phyloP scores from a whole-genome alignment of 1,140 invertebrate species.

The Lepidotrigona ventralis region DNA sequence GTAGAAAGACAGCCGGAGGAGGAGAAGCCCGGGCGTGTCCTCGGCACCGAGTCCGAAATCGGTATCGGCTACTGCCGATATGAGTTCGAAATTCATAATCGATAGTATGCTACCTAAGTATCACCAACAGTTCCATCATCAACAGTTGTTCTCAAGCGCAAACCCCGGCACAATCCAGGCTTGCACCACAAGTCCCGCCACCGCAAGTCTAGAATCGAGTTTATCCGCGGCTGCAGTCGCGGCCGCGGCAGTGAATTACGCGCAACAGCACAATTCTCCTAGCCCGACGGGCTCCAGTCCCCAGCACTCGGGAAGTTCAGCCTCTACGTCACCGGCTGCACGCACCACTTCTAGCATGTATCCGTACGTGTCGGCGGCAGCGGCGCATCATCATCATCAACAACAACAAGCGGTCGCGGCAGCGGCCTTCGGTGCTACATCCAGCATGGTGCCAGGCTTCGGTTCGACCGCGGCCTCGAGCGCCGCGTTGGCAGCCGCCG shows the following conservation, averaged over 20 bases:
- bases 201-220: slow-evolving; percentile 79
- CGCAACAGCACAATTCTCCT: slow-evolving; percentile 75
- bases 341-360: slow-evolving; percentile 83
- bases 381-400: slow-evolving; percentile 86
- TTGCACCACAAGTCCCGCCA: slow-evolving; percentile 81
- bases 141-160: slow-evolving; percentile 82
- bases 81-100: slow-evolving; percentile 98
- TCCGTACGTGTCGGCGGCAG: slow-evolving; percentile 85
- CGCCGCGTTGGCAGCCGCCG: slow-evolving; percentile 83
- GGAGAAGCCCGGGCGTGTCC: slow-evolving; percentile 59
- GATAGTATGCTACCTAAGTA: slow-evolving; percentile 98
- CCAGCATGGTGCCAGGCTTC: slow-evolving; percentile 86
- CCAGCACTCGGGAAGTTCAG: slow-evolving; percentile 78
- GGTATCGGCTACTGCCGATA: slow-evolving; percentile 77
- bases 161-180: slow-evolving; percentile 78
- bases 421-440: slow-evolving; percentile 84
- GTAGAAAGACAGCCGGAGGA: slow-evolving; percentile 34
- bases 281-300: slow-evolving; percentile 78
- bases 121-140: slow-evolving; percentile 89
- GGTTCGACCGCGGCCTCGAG: slow-evolving; percentile 81
- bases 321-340: slow-evolving; percentile 81
- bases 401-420: slow-evolving; percentile 86
- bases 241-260: slow-evolving; percentile 81
- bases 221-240: slow-evolving; percentile 75
- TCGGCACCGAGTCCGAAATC: slow-evolving; percentile 60